Base-by-base conservation (phyloP, 2,888 invertebrate species). In the Nasonovia ribisnigri region DNA sequence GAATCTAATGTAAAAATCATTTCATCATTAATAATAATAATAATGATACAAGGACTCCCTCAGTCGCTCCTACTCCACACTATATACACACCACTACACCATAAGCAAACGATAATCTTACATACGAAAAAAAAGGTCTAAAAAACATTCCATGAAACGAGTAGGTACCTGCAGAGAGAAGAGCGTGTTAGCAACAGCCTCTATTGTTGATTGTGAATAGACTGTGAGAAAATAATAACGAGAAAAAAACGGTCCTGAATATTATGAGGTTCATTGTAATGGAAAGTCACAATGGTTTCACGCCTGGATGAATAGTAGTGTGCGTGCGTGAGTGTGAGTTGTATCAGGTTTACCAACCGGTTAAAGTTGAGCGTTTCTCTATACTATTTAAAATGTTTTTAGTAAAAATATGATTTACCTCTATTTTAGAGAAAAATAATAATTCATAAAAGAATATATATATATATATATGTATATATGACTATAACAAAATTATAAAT, bases 221-320 rank as follows among this genome's bases (percentile, higher is more conserved):
- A 90, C 93, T 93, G 86, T 93, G 93, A 90, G 93, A 93, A 90
- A 90, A 93, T 92, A 89, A 93, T 90, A 90, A 93, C 84, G 89
- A 89, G 36, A 51, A 60, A 89, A 88, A 84, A 90, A 84, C 36
- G 42, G 48, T 67, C 90, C 60, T 87, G 67, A 51, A 57, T 54
- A 13, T 54, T 57, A 90, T 36, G 93, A 93, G 84, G 90, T 93
- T 90, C 93, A 90, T 93, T 93, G 93, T 93, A 90, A 90, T 92
- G 92, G 92, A 92, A 90, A 93, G 93, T 90, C 93, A 93, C 93
- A 93, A 90, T 93, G 93, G 48, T 26, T 93, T 93, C 93, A 93
- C 90, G 93, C 93, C 93, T 93, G 93, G 93, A 67, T 60, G 90
- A 86, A 60, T 87, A 5, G 24, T 8, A 29, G 43, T 51, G 90